phyloP scores from a whole-genome alignment of 2,113 vertebrate genomes.

The Myrmecobius fasciatus region DNA sequence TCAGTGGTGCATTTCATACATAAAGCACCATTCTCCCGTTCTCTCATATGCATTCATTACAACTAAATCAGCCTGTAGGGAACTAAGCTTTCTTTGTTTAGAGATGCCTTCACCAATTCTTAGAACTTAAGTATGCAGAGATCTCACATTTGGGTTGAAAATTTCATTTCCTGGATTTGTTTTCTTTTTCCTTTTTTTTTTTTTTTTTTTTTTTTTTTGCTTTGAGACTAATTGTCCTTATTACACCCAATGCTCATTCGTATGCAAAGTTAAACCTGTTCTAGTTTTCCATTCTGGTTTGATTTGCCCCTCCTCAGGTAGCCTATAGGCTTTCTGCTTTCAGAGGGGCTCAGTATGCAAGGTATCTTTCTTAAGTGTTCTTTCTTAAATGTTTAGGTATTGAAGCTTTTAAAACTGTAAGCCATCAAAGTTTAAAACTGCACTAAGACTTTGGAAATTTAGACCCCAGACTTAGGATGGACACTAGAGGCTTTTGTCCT shows the following conservation, averaged over 20 bases:
- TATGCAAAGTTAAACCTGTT: not conserved
- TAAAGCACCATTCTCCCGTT: not conserved
- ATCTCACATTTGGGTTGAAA: not conserved
- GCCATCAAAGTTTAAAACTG: not conserved
- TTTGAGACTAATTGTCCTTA: constrained; percentile 7
- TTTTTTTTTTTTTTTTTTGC: not conserved
- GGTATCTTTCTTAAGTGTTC: not conserved
- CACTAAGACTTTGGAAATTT: not conserved
- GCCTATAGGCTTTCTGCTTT: not conserved
- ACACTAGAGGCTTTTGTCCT: not conserved
- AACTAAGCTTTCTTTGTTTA: constrained; percentile 24
- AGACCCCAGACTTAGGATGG: not conserved
- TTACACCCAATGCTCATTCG: not conserved
- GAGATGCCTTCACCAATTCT: constrained; percentile 37
- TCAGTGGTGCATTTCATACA: not conserved
- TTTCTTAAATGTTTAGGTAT: not conserved
- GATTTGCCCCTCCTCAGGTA: not conserved
- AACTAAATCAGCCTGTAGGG: not conserved
- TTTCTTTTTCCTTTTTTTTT: not conserved
- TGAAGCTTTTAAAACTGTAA: not conserved
- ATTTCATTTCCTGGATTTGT: not conserved
- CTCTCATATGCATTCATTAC: not conserved
- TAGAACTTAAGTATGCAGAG: not conserved
- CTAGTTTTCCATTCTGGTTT: not conserved
- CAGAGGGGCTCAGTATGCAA: not conserved